phyloP scores from a whole-genome alignment of 2,888 invertebrate genomes.

The Metallyticus violacea region DNA sequence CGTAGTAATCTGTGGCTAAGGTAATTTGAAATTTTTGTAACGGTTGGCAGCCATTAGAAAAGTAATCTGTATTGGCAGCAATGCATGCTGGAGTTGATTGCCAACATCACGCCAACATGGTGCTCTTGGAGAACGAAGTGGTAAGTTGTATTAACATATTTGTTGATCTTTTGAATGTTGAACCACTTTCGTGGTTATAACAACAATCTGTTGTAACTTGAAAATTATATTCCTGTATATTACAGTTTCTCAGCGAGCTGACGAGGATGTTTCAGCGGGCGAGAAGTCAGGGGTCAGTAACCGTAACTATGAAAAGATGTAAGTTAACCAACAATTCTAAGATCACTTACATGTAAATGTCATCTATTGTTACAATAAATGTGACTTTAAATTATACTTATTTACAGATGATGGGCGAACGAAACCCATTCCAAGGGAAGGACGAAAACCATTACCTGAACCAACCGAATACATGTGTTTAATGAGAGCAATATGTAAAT shows the following conservation, averaged over 20 bases:
- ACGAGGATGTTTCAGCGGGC: slow-evolving; percentile 84
- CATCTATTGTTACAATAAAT: neutral
- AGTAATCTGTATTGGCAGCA: too few relatives aligned
- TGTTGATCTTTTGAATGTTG: neutral
- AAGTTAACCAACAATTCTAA: slow-evolving; percentile 48
- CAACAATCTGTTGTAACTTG: neutral
- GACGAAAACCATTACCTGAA: slow-evolving; percentile 58
- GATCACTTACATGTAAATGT: neutral
- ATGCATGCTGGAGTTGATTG: neutral
- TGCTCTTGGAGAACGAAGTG: slow-evolving; percentile 25
- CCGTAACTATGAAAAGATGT: slow-evolving; percentile 93
- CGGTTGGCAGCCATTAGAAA: neutral
- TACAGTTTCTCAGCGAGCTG: slow-evolving; percentile 80
- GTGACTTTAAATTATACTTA: neutral
- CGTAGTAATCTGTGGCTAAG: too few relatives aligned
- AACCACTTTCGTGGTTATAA: neutral
- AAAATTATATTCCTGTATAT: slow-evolving; percentile 38
- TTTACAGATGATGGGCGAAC: slow-evolving; percentile 72
- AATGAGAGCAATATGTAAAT: slow-evolving; percentile 76
- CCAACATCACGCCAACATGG: slow-evolving; percentile 16
- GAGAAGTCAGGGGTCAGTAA: slow-evolving; percentile 74
- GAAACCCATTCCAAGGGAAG: slow-evolving; percentile 70
- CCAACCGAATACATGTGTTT: slow-evolving; percentile 76
- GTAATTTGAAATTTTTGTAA: neutral
- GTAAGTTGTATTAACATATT: slow-evolving; percentile 24